Evolutionary conservation across 2,888 invertebrate species (phyloP), one percentile per base, ranked within the genome.

Genomic region (Parasteatoda lunata): DNA sequence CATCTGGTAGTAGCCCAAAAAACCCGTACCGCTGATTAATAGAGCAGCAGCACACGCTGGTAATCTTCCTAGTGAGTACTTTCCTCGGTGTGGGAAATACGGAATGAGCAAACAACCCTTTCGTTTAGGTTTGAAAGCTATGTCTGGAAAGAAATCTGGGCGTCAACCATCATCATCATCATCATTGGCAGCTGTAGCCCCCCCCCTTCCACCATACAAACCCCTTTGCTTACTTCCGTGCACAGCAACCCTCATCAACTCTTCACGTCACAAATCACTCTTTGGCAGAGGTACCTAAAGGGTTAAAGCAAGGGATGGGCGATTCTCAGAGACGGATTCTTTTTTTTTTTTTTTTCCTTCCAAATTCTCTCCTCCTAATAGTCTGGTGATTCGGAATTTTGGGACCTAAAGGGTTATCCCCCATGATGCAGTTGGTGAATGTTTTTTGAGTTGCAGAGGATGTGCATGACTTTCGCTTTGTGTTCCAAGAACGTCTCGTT

Each of bases 241-340:
- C 84, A 72, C n/a, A 70, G 65, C 65, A 77, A 66, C 83, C 79
- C 85, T 79, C 85, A 85, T 85, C 85, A 85, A 85, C 85, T 85
- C 85, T 70, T 76, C 85, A 85, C 85, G 85, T 85, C 85, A 85
- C 85, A 85, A 85, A 85, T 85, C 85, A 85, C 85, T 85, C 76
- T 85, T 85, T 79, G 79, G 71, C 68, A 71, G 85, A 65, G 85
- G 85, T 54, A 80, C 47, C 48, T 49, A 85, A 85, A 80, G 85
- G 85, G 85, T 85, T 85, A 80, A 51, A 30, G 30, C 30, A 30
- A 85, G 80, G 79, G 84, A 76, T 85, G 78, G 84, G 84, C 84
- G 59, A 51, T 30, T 73, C 51, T n/a, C 72, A 7, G 9, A 77
- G 54, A 70, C 30, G 30, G 30, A 30, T 30, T 69, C 70, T 78